A percentile compares a stretch with the other conserved stretches of the same genome.
Conservation (phyloP, 2,113 vertebrate species). For the Equus quagga region DNA sequence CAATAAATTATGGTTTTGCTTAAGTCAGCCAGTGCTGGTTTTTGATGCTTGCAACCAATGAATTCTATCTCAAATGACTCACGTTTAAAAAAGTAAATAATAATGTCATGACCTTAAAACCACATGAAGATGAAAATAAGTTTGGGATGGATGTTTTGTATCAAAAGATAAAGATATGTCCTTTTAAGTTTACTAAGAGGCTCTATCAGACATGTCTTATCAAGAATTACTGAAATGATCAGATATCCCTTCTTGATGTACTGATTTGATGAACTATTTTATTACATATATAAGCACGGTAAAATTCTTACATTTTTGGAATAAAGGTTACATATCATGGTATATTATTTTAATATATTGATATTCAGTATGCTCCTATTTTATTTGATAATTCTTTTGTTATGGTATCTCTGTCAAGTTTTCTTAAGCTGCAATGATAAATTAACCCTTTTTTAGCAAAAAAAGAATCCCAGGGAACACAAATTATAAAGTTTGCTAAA, state of each 20-base stretch:
- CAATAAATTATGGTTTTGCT: slow-evolving; percentile 33
- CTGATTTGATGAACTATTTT: background rate
- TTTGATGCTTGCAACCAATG: background rate
- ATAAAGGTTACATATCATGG: background rate
- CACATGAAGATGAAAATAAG: slow-evolving; percentile 35
- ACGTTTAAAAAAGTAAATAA: background rate
- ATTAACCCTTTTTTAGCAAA: background rate
- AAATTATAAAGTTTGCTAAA: slow-evolving; percentile 16
- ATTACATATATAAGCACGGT: background rate
- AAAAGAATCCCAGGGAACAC: background rate
- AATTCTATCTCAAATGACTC: slow-evolving; percentile 9
- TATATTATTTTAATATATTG: slow-evolving; percentile 24
- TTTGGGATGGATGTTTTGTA: slow-evolving; percentile 7
- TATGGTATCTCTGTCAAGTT: slow-evolving; percentile 3
- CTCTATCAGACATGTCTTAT: background rate
- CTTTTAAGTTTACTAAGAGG: slow-evolving; percentile 33
- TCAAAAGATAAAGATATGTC: slow-evolving; percentile 3
- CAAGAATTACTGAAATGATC: background rate
- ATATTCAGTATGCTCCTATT: background rate
- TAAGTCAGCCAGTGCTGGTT: background rate
- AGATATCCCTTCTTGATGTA: background rate
- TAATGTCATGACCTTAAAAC: background rate
- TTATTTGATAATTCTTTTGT: slow-evolving; percentile 38
- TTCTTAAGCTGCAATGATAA: slow-evolving; percentile 15
- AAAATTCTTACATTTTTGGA: background rate